Conservation (phyloP, 2,888 invertebrate genomes). For the Pollenia angustigena region DNA sequence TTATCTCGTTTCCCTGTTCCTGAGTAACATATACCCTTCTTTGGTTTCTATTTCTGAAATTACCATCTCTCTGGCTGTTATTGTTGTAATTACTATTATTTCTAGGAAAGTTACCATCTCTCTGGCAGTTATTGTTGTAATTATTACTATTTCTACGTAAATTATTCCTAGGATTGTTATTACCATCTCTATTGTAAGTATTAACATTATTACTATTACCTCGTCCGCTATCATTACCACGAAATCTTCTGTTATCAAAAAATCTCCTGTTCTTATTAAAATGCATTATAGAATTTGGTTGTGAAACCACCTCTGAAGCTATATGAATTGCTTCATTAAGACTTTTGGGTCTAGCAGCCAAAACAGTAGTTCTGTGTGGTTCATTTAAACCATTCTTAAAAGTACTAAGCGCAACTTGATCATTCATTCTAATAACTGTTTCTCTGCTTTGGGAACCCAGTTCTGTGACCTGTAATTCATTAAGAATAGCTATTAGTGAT, state of each 20-base stretch:
- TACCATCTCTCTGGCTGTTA: not conserved
- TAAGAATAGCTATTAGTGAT: conserved; percentile 3
- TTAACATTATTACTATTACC: too few species aligned
- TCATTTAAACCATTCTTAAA: conserved; percentile 27
- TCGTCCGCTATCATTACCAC: too few species aligned
- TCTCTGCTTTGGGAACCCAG: not conserved
- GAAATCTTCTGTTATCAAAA: too few species aligned
- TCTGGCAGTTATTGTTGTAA: too few species aligned
- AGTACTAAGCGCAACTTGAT: conserved; percentile 4
- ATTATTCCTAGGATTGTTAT: too few species aligned
- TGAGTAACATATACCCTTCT: not conserved
- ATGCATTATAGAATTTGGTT: conserved; percentile 7
- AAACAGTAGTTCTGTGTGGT: conserved; percentile 16
- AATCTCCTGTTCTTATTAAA: too few species aligned
- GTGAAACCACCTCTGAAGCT: not conserved
- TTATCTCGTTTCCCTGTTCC: conserved; percentile 20
- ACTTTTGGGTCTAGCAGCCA: conserved; percentile 15
- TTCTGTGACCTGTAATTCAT: conserved; percentile 9
- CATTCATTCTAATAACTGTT: not conserved
- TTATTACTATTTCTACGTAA: too few species aligned
- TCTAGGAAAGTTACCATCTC: too few species aligned
- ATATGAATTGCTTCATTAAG: too few species aligned
- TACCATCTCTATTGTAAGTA: too few species aligned
- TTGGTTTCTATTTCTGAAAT: conserved; percentile 2
- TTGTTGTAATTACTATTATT: too few species aligned